phyloP scores from a whole-genome alignment of 2,797 vertebrate species.

The Graptemys geographica region DNA sequence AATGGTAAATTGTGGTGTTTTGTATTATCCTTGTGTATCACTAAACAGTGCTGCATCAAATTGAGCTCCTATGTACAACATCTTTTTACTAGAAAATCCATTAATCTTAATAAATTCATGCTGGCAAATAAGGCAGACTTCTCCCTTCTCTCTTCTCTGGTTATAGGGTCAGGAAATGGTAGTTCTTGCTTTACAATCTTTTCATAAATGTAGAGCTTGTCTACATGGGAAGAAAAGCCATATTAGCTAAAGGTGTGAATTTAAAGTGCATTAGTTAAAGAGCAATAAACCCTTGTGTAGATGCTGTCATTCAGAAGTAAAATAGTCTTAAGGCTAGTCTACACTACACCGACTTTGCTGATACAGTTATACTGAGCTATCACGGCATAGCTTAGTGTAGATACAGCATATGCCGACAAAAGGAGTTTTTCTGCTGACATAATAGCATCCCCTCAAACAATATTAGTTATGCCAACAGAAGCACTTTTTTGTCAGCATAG shows the following conservation, averaged over 20 bases:
- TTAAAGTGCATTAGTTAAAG: neutral
- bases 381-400: no score
- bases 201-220: neutral
- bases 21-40: conserved; percentile 68
- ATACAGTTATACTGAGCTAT: no score
- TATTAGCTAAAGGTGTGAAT: neutral
- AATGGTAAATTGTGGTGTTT: conserved; percentile 71
- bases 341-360: neutral
- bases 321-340: neutral
- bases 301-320: no score
- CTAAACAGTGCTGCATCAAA: conserved; percentile 63
- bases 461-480: no score
- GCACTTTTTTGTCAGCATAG: no score
- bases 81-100: conserved; percentile 47
- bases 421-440: no score
- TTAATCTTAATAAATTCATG: conserved; percentile 55
- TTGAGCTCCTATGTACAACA: conserved; percentile 61
- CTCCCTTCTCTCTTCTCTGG: neutral
- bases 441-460: no score
- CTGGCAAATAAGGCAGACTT: conserved; percentile 35
- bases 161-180: neutral
- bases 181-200: neutral
- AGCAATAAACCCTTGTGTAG: neutral
- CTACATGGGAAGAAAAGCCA: neutral
- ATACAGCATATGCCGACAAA: no score